These are phyloP conservation scores for Plebejus argus DNA, from an alignment of 2,888 invertebrate genomes.

Conservation along the genomic window DNA sequence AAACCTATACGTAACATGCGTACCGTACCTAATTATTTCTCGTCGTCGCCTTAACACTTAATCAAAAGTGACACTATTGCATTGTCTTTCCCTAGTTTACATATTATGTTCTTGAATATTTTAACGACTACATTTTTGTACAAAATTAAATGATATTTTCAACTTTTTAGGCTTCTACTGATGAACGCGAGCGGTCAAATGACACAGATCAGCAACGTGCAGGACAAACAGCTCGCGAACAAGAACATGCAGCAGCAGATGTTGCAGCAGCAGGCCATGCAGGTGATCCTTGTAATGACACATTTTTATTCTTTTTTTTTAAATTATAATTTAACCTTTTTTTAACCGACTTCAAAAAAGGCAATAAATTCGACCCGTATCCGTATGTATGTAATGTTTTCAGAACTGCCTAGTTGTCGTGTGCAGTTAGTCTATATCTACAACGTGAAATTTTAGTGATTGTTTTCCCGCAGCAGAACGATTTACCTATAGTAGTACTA, in stretches of 20 bases:
- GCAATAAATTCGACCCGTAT: too few species aligned
- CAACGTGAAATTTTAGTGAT: too few species aligned
- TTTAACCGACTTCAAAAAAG: too few species aligned
- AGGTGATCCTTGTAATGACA: conserved; percentile 52
- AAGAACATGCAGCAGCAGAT: conserved; percentile 75
- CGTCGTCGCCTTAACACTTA: too few species aligned
- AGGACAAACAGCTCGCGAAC: conserved; percentile 77
- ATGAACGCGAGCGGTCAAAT: conserved; percentile 82
- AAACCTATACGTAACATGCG: neutral
- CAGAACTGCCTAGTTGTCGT: too few species aligned
- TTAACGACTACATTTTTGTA: neutral
- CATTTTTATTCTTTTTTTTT: conserved; percentile 23
- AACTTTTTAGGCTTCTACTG: conserved; percentile 70
- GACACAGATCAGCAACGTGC: conserved; percentile 73
- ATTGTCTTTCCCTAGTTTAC: too few species aligned
- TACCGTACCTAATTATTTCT: too few species aligned
- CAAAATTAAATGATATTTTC: conserved; percentile 15
- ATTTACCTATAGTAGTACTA: too few species aligned
- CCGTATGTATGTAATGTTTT: too few species aligned
- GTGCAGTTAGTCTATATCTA: too few species aligned
- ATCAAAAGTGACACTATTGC: too few species aligned
- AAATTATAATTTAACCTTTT: neutral
- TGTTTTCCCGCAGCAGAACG: too few species aligned
- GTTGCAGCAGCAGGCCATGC: conserved; percentile 66
- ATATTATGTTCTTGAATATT: neutral